Conservation (phyloP, 2,113 vertebrate genomes). For the Heterotis niloticus region DNA sequence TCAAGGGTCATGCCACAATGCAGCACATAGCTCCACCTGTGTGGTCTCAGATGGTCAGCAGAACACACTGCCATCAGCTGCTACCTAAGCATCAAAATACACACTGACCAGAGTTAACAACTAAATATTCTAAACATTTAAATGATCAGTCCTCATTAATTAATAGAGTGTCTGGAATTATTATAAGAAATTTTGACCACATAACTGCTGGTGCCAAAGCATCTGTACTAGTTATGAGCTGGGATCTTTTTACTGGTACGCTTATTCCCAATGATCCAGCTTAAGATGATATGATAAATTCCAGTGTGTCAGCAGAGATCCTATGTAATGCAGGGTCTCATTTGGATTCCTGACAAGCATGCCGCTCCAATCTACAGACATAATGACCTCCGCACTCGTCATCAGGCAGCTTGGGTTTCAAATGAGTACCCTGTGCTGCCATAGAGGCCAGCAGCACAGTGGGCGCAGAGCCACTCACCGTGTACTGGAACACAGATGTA, state of each 20-base stretch:
- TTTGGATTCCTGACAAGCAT: constrained; percentile 13
- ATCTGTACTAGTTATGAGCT: constrained; percentile 1
- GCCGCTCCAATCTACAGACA: not conserved
- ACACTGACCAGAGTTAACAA: not conserved
- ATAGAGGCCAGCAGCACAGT: not conserved
- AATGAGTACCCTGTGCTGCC: not conserved
- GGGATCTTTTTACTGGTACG: constrained; percentile 8
- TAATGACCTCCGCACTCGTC: not conserved
- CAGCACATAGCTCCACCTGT: not conserved
- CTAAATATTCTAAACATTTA: constrained; percentile 18
- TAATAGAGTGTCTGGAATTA: constrained; percentile 21
- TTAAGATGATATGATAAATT: constrained; percentile 24
- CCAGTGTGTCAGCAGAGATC: constrained; percentile 25
- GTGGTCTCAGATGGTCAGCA: not conserved
- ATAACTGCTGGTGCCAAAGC: not conserved
- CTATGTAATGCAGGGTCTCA: not conserved
- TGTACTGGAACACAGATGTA: not conserved
- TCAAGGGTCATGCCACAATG: constrained; percentile 8
- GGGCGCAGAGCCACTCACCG: not conserved
- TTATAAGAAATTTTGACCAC: constrained; percentile 7
- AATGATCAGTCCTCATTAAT: constrained; percentile 25
- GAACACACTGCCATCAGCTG: not conserved
- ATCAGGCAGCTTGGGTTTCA: not conserved
- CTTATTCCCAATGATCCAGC: constrained; percentile 8
- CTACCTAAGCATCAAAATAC: not conserved